Evolutionary conservation across 2,113 vertebrate species (phyloP).

Genomic region (Pontoporia blainvillei): DNA sequence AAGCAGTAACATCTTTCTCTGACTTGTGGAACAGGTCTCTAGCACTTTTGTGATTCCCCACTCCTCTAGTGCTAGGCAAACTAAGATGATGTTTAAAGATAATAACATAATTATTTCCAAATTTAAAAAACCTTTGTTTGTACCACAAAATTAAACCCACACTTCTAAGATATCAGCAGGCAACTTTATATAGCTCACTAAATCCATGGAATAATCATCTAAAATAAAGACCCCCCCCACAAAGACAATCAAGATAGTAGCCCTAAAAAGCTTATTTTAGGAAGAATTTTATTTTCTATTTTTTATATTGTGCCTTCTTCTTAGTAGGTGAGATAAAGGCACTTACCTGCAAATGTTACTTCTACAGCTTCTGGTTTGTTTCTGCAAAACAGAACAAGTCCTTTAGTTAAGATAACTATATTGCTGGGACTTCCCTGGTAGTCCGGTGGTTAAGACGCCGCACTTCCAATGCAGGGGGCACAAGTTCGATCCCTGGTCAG

Average conservation of each 20-base stretch:
- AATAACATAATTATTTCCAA: background rate
- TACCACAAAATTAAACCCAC: conserved; percentile 9
- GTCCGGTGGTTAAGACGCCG: background rate
- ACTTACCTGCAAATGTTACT: conserved; percentile 98
- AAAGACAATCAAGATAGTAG: background rate
- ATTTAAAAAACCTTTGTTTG: background rate
- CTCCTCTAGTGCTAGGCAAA: background rate
- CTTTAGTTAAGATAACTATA: background rate
- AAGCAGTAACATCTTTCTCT: background rate
- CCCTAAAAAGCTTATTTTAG: background rate
- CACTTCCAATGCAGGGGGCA: background rate
- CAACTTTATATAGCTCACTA: background rate
- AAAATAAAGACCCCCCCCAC: background rate
- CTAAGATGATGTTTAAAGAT: background rate
- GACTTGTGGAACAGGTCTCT: background rate
- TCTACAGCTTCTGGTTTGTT: conserved; percentile 99
- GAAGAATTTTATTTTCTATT: background rate
- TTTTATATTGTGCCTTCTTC: background rate
- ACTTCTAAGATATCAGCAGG: background rate
- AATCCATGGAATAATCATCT: background rate
- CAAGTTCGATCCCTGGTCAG: background rate
- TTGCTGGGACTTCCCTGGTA: background rate
- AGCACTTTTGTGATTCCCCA: background rate
- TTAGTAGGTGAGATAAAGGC: background rate
- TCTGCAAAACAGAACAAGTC: conserved; percentile 78